phyloP scores from a whole-genome alignment of 2,797 vertebrate species.

The Coregonus suidteri region DNA sequence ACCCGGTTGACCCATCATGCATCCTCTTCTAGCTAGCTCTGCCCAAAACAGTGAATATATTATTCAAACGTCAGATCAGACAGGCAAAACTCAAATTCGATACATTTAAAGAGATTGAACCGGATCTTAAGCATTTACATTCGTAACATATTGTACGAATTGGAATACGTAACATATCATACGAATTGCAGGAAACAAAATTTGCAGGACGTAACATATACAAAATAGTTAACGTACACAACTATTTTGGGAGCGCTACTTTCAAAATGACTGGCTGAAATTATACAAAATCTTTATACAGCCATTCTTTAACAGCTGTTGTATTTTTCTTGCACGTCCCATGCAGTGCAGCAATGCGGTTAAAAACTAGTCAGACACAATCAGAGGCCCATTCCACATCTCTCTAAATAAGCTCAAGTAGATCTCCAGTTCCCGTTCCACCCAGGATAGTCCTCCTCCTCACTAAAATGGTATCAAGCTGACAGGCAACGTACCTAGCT shows the following conservation, averaged over 20 bases:
- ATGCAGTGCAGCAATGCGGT: conserved; percentile 2
- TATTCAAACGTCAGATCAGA: conserved; percentile 12
- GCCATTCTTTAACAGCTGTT: background rate
- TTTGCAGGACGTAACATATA: no score
- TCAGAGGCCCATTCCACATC: background rate
- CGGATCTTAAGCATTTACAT: no score
- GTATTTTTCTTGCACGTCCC: background rate
- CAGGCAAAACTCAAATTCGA: background rate
- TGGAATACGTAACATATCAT: no score
- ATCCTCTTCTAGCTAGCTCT: background rate
- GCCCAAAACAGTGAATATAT: background rate
- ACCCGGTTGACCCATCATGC: background rate
- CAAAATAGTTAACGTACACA: no score
- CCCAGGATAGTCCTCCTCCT: background rate
- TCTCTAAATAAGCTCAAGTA: conserved; percentile 1
- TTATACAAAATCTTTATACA: no score
- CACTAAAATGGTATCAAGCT: background rate
- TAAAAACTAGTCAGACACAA: background rate
- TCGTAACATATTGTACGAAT: no score
- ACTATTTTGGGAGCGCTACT: no score
- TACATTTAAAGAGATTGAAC: background rate
- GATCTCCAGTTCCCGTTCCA: background rate
- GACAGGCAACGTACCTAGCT: background rate
- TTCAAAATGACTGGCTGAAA: no score
- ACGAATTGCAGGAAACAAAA: no score